Base-by-base conservation (phyloP, 1,140 invertebrate species). In the Heliconius hewitsoni region DNA sequence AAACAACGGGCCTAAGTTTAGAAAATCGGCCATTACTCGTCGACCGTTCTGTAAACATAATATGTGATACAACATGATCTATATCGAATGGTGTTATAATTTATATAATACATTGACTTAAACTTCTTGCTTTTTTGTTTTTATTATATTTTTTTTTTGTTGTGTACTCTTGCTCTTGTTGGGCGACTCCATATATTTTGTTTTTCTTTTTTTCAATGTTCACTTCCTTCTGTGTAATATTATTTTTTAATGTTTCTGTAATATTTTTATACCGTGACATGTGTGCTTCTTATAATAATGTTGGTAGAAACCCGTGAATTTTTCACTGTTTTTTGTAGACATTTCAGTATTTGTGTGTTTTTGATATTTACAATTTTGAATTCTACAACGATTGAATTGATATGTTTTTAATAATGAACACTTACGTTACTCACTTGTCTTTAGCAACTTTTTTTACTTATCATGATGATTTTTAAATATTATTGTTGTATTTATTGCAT, bases 401-500 rank as follows among this genome's bases (percentile, higher is more conserved):
- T 2, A 30, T 27, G 5, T 66, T 27, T 27, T 66, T 11, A 23
- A 66, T 4, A 13, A 66, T 66, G 60, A 66, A 27, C 27, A 66
- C 60, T 66, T 16, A 11, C 60, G 60, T 66, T 30, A n/a, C n/a
- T 66, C 23, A 30, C 60, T 30, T 30, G 60, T 30, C 3, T n/a
- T 66, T 30, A 66, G 60, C 60, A 66, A 30, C 66, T 60, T 75
- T 16, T 72, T 52, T 73, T 79, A 73, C 74, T 79, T 77, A 83
- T 71, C 76, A 77, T 80, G 57, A 23, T 83, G 80, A 80, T 83
- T 71, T 76, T 79, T 78, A 74, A 72, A 77, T 79, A 71, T 78
- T 82, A 39, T 75, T 85, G 75, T 78, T 83, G 81, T 83, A 75
- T 81, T 87, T 81, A 74, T 81, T 84, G 85, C 80, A 84, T 87